phyloP scores from a whole-genome alignment of 23 tunicate species.

The Aplidium turbinatum region DNA sequence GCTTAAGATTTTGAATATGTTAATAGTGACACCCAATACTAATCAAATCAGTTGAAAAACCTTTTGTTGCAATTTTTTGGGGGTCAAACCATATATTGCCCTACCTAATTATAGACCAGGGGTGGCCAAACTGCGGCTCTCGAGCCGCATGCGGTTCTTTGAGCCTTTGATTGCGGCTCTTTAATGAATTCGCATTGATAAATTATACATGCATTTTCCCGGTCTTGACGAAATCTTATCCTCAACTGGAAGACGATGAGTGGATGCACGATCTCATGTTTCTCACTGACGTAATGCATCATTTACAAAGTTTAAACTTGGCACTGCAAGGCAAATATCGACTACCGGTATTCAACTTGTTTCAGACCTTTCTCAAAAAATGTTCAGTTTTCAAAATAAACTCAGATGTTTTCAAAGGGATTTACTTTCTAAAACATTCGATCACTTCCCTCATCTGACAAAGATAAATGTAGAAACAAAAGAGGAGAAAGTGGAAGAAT shows the following conservation, averaged over 20 bases:
- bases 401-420: constrained; percentile 41
- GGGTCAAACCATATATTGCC: no score
- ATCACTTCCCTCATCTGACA: constrained; percentile 42
- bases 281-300: constrained; percentile 50
- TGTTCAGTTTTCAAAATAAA: constrained; percentile 47
- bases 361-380: constrained; percentile 42
- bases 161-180: no score
- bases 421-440: constrained; percentile 40
- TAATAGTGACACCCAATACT: no score
- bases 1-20: no score
- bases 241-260: constrained; percentile 39
- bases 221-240: constrained; percentile 47
- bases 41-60: no score
- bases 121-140: no score
- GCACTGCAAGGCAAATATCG: constrained; percentile 51
- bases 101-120: no score
- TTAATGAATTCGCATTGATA: no score
- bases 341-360: no score
- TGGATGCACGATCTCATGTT: constrained; percentile 50
- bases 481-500: constrained; percentile 40
- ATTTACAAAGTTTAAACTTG: constrained; percentile 43
- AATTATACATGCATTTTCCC: no score
- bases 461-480: constrained; percentile 34
- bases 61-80: no score
- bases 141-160: no score